Conservation (phyloP, 37 sponge, comb jelly and placozoan species). For the Diacarnus erythraeanus region DNA sequence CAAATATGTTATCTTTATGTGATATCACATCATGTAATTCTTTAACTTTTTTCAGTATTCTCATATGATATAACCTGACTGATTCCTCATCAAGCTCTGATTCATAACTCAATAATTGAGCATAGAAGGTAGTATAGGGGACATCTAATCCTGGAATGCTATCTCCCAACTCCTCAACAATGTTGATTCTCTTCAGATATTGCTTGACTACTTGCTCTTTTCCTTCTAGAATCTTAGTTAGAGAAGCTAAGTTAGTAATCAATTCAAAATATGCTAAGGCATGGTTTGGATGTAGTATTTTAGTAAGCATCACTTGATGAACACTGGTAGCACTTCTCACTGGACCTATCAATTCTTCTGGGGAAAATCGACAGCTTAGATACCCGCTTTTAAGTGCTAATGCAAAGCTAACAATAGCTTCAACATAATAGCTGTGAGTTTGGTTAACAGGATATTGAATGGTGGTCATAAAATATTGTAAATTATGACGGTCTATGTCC, state of each 20-base stretch:
- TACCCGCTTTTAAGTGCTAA: background rate
- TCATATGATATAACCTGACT: background rate
- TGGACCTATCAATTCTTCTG: constrained; percentile 10
- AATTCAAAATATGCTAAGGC: background rate
- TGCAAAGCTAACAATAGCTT: background rate
- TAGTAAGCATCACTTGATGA: background rate
- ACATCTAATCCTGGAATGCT: background rate
- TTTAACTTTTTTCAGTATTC: background rate
- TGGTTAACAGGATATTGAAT: background rate
- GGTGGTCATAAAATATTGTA: constrained; percentile 7
- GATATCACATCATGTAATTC: too few relatives aligned
- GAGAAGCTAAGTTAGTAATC: background rate
- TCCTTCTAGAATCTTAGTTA: background rate
- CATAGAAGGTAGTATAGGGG: background rate
- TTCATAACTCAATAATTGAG: background rate
- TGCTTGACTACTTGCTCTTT: background rate
- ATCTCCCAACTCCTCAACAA: background rate
- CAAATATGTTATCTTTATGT: too few relatives aligned
- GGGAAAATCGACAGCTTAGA: background rate
- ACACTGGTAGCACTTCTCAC: background rate
- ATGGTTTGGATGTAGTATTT: too few relatives aligned
- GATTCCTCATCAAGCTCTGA: background rate
- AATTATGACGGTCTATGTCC: constrained; percentile 37
- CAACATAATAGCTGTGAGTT: background rate
- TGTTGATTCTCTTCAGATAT: background rate